These are phyloP conservation scores for Acholoe squamosa DNA, from an alignment of 2,888 invertebrate genomes.

Conservation along the genomic window DNA sequence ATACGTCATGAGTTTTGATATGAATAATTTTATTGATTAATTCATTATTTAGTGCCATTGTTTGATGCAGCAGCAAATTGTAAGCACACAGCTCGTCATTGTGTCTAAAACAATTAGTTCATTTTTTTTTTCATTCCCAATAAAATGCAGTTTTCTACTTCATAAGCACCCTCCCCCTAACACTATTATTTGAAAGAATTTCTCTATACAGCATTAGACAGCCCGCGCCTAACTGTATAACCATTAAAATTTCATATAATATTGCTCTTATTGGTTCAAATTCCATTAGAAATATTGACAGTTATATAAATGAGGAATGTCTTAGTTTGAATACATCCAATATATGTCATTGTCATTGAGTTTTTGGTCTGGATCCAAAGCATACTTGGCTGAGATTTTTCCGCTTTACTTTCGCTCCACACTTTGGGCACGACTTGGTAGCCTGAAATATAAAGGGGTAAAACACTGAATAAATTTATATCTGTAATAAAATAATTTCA, in stretches of 20 bases:
- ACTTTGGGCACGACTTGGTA: slow-evolving; percentile 74
- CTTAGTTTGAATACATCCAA: not conserved
- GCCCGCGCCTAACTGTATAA: not conserved
- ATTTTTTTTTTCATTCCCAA: no score
- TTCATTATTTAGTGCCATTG: no score
- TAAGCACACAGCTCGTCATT: no score
- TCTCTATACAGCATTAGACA: not conserved
- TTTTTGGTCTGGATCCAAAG: slow-evolving; percentile 68
- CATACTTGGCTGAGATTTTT: slow-evolving; percentile 72
- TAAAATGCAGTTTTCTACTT: no score
- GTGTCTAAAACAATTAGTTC: no score
- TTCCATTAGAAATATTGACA: not conserved
- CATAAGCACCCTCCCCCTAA: no score
- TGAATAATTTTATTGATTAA: no score
- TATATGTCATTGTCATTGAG: not conserved
- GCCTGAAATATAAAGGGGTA: slow-evolving; percentile 66
- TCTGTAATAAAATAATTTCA: not conserved
- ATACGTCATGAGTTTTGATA: no score
- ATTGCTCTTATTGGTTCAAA: not conserved
- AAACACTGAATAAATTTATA: not conserved
- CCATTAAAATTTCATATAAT: not conserved
- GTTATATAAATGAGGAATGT: not conserved
- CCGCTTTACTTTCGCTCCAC: slow-evolving; percentile 73
- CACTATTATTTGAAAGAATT: no score
- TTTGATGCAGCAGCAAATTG: no score